These are phyloP conservation scores for Lithobates pipiens DNA, from an alignment of 2,797 vertebrate species.

Conservation along the genomic window DNA sequence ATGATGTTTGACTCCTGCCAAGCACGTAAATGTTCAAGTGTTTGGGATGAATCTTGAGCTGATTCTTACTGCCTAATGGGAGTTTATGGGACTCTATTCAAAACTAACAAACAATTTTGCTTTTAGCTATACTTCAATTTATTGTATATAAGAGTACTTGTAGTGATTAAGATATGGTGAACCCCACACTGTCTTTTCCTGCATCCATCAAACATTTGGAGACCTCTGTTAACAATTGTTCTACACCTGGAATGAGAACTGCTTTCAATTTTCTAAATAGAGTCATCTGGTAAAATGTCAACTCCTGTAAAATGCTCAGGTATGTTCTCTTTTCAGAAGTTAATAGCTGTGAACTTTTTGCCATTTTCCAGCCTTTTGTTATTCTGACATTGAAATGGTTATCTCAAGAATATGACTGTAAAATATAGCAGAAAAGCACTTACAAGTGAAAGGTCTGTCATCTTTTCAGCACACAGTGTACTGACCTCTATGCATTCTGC, in stretches of 20 bases:
- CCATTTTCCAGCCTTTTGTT: conserved; percentile 41
- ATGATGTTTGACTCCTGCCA: no score
- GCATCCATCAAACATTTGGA: no score
- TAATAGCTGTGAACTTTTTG: conserved; percentile 57
- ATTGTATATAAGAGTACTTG: no score
- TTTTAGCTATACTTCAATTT: no score
- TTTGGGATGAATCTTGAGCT: no score
- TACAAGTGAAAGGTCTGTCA: conserved; percentile 53
- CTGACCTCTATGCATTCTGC: conserved; percentile 52
- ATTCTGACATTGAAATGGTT: conserved; percentile 52
- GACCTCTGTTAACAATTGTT: background rate
- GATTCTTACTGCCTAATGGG: no score
- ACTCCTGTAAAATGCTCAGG: conserved; percentile 32
- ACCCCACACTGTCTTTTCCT: no score
- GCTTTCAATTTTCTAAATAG: background rate
- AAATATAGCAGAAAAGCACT: conserved; percentile 40
- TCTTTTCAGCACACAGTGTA: conserved; percentile 54
- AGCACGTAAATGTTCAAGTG: no score
- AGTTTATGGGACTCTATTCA: no score
- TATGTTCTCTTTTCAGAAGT: conserved; percentile 34
- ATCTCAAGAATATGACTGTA: conserved; percentile 53
- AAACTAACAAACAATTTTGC: no score
- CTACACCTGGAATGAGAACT: background rate
- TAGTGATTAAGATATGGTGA: no score
- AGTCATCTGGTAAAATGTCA: background rate